Base-by-base conservation (phyloP, 2,113 vertebrate species). In the Lamprotornis superbus region DNA sequence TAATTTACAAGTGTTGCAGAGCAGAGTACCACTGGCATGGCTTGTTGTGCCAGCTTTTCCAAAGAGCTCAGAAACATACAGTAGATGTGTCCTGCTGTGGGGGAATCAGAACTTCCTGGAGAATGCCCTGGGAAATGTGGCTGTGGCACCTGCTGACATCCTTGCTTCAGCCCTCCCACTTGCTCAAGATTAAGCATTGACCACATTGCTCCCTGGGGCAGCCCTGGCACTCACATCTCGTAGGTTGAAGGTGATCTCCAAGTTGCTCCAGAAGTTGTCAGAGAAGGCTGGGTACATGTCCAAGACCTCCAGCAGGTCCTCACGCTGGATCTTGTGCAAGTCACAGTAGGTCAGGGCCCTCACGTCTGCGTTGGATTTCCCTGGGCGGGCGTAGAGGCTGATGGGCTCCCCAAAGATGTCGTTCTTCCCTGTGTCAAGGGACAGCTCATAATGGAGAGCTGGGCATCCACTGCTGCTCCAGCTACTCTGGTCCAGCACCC, bases 211-310 rank as follows among this genome's bases (percentile, higher is more conserved):
- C 42, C 27, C 35, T 7, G 33, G 35, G 59, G 30, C 63, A 75
- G 40, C 64, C 22, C 69, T 68, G 53, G 67, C 75, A 98, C 99
- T 99, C 98, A 99, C 99, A 94, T 99, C 99, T 98, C 98, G 98
- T 64, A 99, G 97, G 97, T 99, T 99, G 97, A 99, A 99, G 63
- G 99, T 99, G 98, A 99, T 99, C 96, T 99, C 99, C 83, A 99
- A 87, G 97, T 99, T 99, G 96, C 97, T 98, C 99, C 99, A 99
- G 97, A 99, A 99, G 90, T 97, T 97, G 96, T 99, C 98, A 1
- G 99, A 98, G 87, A 99, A 99, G 96, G 99, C 98, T 2, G 99
- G 99, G 90, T 99, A 99, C 99, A 99, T 99, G 97, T 99, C 99
- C 90, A 99, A 90, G 85, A 99, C 99, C 89, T 99, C 99, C 83